Conservation (phyloP, 2,113 vertebrate species). For the Grammatotria lemairii region DNA sequence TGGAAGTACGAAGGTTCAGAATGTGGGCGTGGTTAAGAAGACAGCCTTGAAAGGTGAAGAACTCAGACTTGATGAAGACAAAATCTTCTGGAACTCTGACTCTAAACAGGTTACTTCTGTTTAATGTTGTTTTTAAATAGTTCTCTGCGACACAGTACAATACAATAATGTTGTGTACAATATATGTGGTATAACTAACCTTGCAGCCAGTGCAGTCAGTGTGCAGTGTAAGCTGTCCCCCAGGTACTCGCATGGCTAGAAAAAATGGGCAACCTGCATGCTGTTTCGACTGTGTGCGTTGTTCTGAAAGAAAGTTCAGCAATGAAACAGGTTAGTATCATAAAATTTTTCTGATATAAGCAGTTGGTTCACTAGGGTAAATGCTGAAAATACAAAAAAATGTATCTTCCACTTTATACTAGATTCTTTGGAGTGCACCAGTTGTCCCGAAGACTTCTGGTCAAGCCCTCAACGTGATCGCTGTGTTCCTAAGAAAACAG, state of each 20-base stretch:
- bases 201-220: slow-evolving; percentile 18
- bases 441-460: background rate
- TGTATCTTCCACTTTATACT: background rate
- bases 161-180: background rate
- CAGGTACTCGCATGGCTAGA: slow-evolving; percentile 66
- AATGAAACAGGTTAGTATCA: slow-evolving; percentile 49
- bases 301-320: slow-evolving; percentile 71
- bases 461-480: background rate
- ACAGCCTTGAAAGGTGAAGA: slow-evolving; percentile 18
- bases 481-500: background rate
- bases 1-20: slow-evolving; percentile 34
- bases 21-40: slow-evolving; percentile 54
- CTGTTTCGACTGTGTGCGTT: slow-evolving; percentile 76
- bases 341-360: background rate
- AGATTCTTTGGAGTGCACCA: background rate
- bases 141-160: background rate
- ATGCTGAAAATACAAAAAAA: background rate
- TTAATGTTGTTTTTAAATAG: background rate
- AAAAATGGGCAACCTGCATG: slow-evolving; percentile 67
- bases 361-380: background rate
- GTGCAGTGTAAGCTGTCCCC: slow-evolving; percentile 70
- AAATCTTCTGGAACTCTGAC: slow-evolving; percentile 1
- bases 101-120: background rate
- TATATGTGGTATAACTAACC: background rate
- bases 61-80: slow-evolving; percentile 48